phyloP scores from a whole-genome alignment of 2,113 vertebrate genomes.

The Austrofundulus limnaeus region DNA sequence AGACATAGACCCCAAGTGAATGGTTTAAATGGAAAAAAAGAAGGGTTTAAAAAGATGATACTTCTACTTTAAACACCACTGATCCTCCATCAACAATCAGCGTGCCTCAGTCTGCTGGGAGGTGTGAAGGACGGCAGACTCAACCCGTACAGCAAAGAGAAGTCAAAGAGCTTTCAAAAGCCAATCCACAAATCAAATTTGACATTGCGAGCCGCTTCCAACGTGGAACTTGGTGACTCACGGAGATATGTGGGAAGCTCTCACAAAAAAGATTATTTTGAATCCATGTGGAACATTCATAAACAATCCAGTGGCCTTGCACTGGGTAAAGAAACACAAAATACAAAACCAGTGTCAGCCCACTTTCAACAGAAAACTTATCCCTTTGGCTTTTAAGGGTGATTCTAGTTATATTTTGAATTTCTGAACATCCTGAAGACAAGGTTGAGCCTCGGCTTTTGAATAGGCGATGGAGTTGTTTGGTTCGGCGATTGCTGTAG shows the following conservation, averaged over 20 bases:
- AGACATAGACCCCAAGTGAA: no score
- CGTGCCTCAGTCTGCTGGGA: background rate
- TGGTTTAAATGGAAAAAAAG: no score
- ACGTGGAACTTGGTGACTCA: conserved; percentile 36
- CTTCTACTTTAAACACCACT: background rate
- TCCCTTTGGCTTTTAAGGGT: conserved; percentile 52
- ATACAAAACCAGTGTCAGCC: conserved; percentile 43
- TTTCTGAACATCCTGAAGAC: conserved; percentile 46
- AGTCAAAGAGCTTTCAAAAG: conserved; percentile 19
- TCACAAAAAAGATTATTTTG: conserved; percentile 33
- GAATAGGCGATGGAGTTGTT: conserved; percentile 63
- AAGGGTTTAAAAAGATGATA: no score
- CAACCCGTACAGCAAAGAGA: conserved; percentile 16
- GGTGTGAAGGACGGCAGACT: conserved; percentile 20
- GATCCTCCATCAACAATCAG: conserved; percentile 1
- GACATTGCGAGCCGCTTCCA: conserved; percentile 26
- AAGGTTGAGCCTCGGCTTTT: conserved; percentile 49
- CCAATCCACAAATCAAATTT: conserved; percentile 12
- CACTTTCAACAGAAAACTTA: conserved; percentile 56
- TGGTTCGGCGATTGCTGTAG: conserved; percentile 45
- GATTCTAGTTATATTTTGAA: conserved; percentile 56
- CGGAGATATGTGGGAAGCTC: conserved; percentile 28
- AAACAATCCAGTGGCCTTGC: conserved; percentile 43
- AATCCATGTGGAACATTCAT: conserved; percentile 31
- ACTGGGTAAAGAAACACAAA: conserved; percentile 20